Conservation (phyloP, 2,888 invertebrate genomes). For the Scaptomyza reducta region DNA sequence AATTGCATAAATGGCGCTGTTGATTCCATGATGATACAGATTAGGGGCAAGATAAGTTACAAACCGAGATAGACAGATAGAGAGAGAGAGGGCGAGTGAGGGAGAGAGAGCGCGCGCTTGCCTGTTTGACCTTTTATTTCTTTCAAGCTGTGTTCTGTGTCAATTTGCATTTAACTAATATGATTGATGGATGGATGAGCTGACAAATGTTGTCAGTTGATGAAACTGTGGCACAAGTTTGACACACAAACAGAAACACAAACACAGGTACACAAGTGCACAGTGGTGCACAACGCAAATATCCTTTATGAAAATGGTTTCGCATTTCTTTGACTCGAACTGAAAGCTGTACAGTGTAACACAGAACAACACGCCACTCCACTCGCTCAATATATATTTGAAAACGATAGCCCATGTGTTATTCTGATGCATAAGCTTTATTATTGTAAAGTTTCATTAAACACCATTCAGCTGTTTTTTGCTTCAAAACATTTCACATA, state of each 20-base stretch:
- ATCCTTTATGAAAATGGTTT: neutral
- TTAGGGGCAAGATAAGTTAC: neutral
- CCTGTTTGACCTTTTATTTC: constrained; percentile 37
- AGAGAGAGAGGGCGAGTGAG: neutral
- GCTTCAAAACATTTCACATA: too few species aligned
- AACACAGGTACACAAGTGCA: neutral
- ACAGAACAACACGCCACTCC: too few species aligned
- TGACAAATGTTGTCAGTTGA: constrained; percentile 28
- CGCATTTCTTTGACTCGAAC: too few species aligned
- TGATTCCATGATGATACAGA: constrained; percentile 13
- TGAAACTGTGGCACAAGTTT: constrained; percentile 31
- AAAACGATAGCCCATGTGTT: too few species aligned
- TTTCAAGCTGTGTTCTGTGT: constrained; percentile 20
- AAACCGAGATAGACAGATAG: neutral
- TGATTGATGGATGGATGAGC: constrained; percentile 44
- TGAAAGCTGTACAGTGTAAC: too few species aligned
- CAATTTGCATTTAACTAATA: constrained; percentile 39
- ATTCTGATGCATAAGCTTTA: too few species aligned
- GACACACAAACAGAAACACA: neutral
- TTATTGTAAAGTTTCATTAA: too few species aligned
- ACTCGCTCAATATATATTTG: too few species aligned
- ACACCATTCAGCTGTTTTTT: too few species aligned
- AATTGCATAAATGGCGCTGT: constrained; percentile 39
- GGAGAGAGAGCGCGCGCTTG: neutral
- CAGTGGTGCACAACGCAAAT: constrained; percentile 21